Evolutionary conservation across 2,797 vertebrate genomes (phyloP).

Genomic region (Chiloscyllium punctatum): DNA sequence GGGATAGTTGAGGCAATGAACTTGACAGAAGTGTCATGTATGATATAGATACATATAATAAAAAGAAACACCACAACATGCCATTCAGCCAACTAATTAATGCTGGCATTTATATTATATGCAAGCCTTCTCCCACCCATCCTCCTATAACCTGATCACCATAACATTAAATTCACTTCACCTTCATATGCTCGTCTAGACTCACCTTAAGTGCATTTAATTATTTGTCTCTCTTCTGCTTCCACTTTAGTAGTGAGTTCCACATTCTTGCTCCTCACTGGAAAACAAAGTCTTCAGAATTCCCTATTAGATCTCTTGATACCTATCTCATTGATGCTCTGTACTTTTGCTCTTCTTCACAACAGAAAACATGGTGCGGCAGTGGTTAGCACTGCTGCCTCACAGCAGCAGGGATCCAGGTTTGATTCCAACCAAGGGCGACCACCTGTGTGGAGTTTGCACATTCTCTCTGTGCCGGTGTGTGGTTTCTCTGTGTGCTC

Average conservation of each 20-base stretch:
- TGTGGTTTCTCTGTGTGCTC: no score
- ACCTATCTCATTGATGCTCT: background rate
- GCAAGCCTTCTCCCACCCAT: background rate
- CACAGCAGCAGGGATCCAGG: no score
- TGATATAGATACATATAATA: no score
- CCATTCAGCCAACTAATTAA: background rate
- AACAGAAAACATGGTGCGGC: background rate
- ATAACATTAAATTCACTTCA: background rate
- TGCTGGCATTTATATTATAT: background rate
- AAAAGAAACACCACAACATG: background rate
- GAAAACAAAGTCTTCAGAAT: background rate
- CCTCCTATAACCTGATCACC: background rate
- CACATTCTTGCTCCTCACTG: background rate
- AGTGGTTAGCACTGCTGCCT: no score
- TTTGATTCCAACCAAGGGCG: no score
- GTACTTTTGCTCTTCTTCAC: background rate
- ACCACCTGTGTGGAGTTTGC: no score
- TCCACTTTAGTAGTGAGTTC: background rate
- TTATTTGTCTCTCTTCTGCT: background rate
- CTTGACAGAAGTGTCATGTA: background rate
- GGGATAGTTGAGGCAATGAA: background rate
- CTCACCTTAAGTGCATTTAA: background rate
- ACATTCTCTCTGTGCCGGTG: no score
- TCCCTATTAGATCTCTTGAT: background rate
- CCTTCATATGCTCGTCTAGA: background rate